These are phyloP conservation scores for Aricia artaxerxes DNA, from an alignment of 2,888 invertebrate species.

Conservation along the genomic window DNA sequence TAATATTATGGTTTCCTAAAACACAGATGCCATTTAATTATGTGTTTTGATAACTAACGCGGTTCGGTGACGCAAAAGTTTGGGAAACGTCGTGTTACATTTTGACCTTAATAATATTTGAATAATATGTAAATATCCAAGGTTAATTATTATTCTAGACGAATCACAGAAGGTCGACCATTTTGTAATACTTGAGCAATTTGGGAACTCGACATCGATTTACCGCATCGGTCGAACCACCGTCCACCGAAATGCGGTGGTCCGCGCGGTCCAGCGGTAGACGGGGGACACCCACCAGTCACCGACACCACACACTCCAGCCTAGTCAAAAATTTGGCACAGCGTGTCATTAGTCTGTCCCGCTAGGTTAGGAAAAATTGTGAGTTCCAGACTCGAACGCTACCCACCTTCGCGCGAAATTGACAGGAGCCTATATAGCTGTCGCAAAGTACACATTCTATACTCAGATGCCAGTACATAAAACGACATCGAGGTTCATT, in stretches of 20 bases:
- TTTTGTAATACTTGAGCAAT: constrained; percentile 11
- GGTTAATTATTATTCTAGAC: constrained; percentile 20
- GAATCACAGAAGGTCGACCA: neutral
- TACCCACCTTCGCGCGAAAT: neutral
- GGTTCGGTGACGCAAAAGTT: constrained; percentile 13
- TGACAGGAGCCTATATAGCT: neutral
- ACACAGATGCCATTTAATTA: neutral
- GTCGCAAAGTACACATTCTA: neutral
- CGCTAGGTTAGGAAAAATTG: constrained; percentile 2
- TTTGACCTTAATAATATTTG: constrained; percentile 21
- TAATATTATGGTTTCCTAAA: too few relatives aligned
- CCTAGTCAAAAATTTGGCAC: neutral
- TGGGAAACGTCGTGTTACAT: constrained; percentile 12
- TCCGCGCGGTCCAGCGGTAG: neutral
- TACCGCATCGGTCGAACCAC: neutral
- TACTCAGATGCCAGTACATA: neutral
- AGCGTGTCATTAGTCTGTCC: neutral
- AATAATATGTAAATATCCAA: constrained; percentile 24
- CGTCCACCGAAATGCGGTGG: neutral
- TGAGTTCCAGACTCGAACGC: neutral
- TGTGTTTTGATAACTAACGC: neutral
- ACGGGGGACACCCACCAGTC: neutral
- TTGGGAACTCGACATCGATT: constrained; percentile 7
- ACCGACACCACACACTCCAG: neutral
- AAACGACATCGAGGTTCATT: constrained; percentile 17